These are phyloP conservation scores for Salvelinus alpinus DNA, from an alignment of 2,113 vertebrate genomes.

Conservation along the genomic window DNA sequence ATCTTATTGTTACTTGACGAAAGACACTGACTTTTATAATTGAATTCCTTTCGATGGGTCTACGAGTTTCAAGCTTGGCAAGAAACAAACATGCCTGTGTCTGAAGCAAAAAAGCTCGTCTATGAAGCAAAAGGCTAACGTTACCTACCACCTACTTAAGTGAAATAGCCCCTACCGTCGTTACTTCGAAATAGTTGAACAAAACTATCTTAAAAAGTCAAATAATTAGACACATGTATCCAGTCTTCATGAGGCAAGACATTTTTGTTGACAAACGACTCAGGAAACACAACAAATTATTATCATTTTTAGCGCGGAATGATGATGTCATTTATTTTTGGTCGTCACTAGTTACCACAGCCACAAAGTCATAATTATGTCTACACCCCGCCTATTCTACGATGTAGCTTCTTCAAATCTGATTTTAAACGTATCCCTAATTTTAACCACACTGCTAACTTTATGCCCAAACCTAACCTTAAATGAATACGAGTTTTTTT, in stretches of 20 bases:
- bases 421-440: too few relatives aligned
- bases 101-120: too few relatives aligned
- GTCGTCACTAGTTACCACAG: conserved; percentile 22
- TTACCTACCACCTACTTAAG: too few relatives aligned
- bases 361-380: too few relatives aligned
- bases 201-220: neutral
- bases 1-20: neutral
- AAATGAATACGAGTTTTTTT: too few relatives aligned
- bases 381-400: too few relatives aligned
- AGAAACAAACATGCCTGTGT: neutral
- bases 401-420: too few relatives aligned
- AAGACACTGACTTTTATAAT: neutral
- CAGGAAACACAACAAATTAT: neutral
- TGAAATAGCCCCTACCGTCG: neutral
- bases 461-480: too few relatives aligned
- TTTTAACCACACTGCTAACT: too few relatives aligned
- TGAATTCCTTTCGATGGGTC: neutral
- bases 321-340: conserved; percentile 69
- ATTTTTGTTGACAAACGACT: conserved; percentile 20
- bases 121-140: too few relatives aligned
- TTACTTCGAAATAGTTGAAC: neutral
- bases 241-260: conserved; percentile 11
- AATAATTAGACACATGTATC: conserved; percentile 26
- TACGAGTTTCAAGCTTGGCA: neutral
- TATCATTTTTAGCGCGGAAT: conserved; percentile 34